A percentile compares a stretch with the other conserved stretches of the same genome.
phyloP scores from a whole-genome alignment of 2,797 vertebrate genomes.

The Characodon lateralis region DNA sequence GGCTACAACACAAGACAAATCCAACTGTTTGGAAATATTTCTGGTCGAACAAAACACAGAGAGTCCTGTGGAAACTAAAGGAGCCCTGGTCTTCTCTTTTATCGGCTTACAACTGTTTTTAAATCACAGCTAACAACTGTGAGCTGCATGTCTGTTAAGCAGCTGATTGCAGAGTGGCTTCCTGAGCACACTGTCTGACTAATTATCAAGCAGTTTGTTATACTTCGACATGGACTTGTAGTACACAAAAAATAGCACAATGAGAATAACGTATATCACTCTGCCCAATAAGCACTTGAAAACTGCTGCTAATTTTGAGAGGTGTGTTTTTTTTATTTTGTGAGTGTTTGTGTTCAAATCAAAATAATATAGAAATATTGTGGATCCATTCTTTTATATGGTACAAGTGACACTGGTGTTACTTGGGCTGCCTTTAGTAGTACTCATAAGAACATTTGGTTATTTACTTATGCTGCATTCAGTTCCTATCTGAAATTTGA shows the following conservation, averaged over 20 bases:
- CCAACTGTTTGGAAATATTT: not conserved
- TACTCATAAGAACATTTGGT: not conserved
- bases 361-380: not conserved
- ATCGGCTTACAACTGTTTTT: not conserved
- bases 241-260: too few relatives aligned
- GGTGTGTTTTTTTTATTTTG: not conserved
- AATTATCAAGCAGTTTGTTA: not conserved
- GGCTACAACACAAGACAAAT: not conserved
- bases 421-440: not conserved
- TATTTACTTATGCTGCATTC: not conserved
- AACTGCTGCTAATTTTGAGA: too few relatives aligned
- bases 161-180: not conserved
- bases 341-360: not conserved
- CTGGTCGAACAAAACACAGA: not conserved
- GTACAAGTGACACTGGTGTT: too few relatives aligned
- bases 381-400: too few relatives aligned
- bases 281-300: too few relatives aligned
- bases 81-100: not conserved
- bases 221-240: not conserved
- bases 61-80: not conserved
- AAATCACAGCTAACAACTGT: not conserved
- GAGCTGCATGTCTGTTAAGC: not conserved
- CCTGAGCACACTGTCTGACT: not conserved
- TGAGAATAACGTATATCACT: too few relatives aligned
- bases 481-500: not conserved